Base-by-base conservation (phyloP, 2,113 vertebrate species). In the Anthoscopus minutus region DNA sequence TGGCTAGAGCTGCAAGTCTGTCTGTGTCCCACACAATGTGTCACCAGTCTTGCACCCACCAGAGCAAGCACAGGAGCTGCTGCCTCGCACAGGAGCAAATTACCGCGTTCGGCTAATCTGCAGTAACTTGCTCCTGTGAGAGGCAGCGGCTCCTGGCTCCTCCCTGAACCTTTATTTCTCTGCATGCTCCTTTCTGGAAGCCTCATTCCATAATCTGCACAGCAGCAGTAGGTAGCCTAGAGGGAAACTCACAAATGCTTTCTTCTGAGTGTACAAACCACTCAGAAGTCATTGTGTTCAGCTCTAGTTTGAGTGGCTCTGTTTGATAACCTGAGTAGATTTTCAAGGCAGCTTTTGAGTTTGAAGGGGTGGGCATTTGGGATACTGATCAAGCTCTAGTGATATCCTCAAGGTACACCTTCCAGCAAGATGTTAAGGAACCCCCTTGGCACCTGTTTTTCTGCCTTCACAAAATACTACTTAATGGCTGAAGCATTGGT, bases 41-140 rank as follows among this genome's bases (percentile, higher is more conserved):
- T 25, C 47, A 37, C 38, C 21, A 3, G 30, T 54, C 64, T 90
- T 50, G 45, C 76, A 56, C 37, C 40, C 82, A 51, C 16, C 57
- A 88, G 79, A 93, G 84, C 89, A 94, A 94, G 90, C 35, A 0
- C 71, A 93, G 94, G 90, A 95, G 88, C 92, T 96, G 88, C 95
- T 94, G 95, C 88, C 86, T 96, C 94, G 82, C 95, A 94, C 94
- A 96, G 96, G 94, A 95, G 94, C 95, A 95, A 95, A 93, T 93
- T 88, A 86, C 91, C 0, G 76, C 6, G 76, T 95, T 80, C 82
- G n/a, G 38, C 67, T 93, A 5, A 70, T 27, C 67, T 88, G 96
- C 92, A 92, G 95, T 96, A 95, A 93, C 86, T 96, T 96, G 64
- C 64, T 94, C 72, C 86, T 96, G 91, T 93, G 91, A 78, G 82